These are phyloP conservation scores for Acrossocheilus wenchowensis DNA, from an alignment of 2,797 vertebrate species.

Conservation along the genomic window DNA sequence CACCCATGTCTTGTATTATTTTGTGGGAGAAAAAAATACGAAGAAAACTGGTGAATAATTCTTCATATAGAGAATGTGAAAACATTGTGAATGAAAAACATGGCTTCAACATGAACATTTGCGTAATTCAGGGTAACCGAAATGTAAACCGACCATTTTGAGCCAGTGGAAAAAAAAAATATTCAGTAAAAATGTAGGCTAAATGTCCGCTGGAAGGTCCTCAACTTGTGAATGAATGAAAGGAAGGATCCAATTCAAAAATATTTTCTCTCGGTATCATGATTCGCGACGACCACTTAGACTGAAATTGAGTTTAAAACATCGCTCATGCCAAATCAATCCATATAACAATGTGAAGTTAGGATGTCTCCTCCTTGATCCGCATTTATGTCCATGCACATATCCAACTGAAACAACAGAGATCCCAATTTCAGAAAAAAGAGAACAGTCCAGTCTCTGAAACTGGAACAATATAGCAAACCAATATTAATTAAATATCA, in stretches of 20 bases:
- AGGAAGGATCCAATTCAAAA: slow-evolving; percentile 64
- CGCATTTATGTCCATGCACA: slow-evolving; percentile 66
- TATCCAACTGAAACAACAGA: slow-evolving; percentile 61
- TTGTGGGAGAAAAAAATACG: slow-evolving; percentile 32
- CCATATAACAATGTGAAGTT: slow-evolving; percentile 56
- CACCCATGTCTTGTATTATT: slow-evolving; percentile 69
- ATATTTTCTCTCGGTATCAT: slow-evolving; percentile 61
- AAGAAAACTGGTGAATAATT: slow-evolving; percentile 7
- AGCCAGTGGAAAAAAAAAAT: slow-evolving; percentile 54
- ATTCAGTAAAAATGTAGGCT: slow-evolving; percentile 57
- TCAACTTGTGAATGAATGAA: slow-evolving; percentile 59
- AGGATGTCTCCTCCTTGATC: slow-evolving; percentile 60
- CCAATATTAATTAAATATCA: slow-evolving; percentile 66
- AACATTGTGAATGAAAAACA: slow-evolving; percentile 74
- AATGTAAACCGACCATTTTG: slow-evolving; percentile 75
- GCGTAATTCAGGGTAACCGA: slow-evolving; percentile 67
- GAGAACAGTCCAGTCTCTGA: slow-evolving; percentile 66
- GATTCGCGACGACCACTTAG: slow-evolving; percentile 61
- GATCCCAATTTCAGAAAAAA: slow-evolving; percentile 67
- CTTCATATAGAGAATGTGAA: slow-evolving; percentile 61
- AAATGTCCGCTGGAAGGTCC: slow-evolving; percentile 63
- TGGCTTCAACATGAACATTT: slow-evolving; percentile 70
- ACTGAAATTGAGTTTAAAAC: slow-evolving; percentile 48
- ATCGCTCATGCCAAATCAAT: slow-evolving; percentile 58
- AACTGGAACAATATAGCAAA: slow-evolving; percentile 62